A percentile compares a stretch with the other conserved stretches of the same genome.
Evolutionary conservation across 2,888 invertebrate species (phyloP).

Genomic region (Leptogaster cylindrica): DNA sequence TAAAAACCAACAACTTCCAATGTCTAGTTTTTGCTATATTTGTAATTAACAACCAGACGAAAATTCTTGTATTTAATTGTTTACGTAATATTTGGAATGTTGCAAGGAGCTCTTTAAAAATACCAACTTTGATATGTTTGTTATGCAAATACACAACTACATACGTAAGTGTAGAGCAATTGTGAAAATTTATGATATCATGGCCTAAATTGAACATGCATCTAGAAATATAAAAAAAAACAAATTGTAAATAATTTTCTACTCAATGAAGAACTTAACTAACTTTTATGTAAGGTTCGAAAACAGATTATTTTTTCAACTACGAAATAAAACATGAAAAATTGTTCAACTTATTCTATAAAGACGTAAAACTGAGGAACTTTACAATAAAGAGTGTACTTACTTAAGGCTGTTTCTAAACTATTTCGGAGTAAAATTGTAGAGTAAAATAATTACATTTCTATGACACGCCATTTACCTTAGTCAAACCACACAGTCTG

Average conservation of each 20-base stretch:
- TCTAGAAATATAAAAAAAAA: conserved; percentile 10
- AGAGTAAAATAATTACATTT: conserved; percentile 27
- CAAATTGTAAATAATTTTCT: conserved; percentile 29
- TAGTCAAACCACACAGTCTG: conserved; percentile 7
- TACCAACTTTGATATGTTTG: too few relatives aligned
- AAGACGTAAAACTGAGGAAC: conserved; percentile 41
- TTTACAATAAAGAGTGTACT: conserved; percentile 48
- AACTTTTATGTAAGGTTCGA: conserved; percentile 15
- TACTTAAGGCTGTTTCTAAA: conserved; percentile 49
- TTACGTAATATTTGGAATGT: too few relatives aligned
- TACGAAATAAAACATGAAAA: conserved; percentile 20
- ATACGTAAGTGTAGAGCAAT: too few relatives aligned
- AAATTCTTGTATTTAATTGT: too few relatives aligned
- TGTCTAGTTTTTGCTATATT: too few relatives aligned
- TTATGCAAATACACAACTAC: too few relatives aligned
- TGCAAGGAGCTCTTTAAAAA: too few relatives aligned
- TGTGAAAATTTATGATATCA: conserved; percentile 18
- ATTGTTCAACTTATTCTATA: conserved; percentile 31
- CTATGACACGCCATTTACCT: conserved; percentile 29
- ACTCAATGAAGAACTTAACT: conserved; percentile 15
- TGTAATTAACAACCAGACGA: too few relatives aligned
- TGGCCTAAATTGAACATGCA: conserved; percentile 34
- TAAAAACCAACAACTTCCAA: too few relatives aligned
- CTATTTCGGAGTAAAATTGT: conserved; percentile 38
- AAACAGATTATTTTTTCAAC: conserved; percentile 35